Conservation (phyloP, 2,797 vertebrate species). For the Danio jaintianensis region DNA sequence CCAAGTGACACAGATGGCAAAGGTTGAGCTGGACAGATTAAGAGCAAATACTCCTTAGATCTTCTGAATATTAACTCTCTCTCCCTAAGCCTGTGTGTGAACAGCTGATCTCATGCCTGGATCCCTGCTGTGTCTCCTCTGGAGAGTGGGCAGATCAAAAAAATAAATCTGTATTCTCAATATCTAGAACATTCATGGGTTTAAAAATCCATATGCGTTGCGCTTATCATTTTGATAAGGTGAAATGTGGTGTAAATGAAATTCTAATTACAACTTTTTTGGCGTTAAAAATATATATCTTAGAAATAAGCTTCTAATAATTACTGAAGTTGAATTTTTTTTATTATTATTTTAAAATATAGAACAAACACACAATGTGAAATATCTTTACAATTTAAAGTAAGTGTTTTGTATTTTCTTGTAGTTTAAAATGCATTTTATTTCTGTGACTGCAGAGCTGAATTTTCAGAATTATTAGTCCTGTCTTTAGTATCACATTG, state of each 20-base stretch:
- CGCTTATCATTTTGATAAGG: not conserved
- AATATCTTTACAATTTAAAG: too few species aligned
- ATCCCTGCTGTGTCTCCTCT: not conserved
- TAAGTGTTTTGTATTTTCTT: too few species aligned
- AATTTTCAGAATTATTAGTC: too few species aligned
- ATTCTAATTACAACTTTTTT: not conserved
- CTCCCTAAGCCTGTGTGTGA: not conserved
- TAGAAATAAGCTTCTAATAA: not conserved
- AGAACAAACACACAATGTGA: too few species aligned
- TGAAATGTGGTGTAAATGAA: not conserved
- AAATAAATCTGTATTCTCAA: not conserved
- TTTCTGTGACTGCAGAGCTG: too few species aligned
- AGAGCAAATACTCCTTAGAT: not conserved
- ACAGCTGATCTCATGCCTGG: not conserved
- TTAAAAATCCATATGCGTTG: not conserved
- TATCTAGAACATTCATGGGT: not conserved
- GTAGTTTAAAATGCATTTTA: too few species aligned
- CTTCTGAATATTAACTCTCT: conserved; percentile 26
- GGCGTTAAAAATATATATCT: not conserved
- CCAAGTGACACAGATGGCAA: not conserved
- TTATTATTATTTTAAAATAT: too few species aligned
- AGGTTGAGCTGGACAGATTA: conserved; percentile 9
- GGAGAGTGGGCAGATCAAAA: not conserved
- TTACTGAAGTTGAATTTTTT: too few species aligned
- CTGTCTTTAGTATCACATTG: too few species aligned